Evolutionary conservation across 2,888 invertebrate species (phyloP).

Genomic region (Drosophila picticornis): DNA sequence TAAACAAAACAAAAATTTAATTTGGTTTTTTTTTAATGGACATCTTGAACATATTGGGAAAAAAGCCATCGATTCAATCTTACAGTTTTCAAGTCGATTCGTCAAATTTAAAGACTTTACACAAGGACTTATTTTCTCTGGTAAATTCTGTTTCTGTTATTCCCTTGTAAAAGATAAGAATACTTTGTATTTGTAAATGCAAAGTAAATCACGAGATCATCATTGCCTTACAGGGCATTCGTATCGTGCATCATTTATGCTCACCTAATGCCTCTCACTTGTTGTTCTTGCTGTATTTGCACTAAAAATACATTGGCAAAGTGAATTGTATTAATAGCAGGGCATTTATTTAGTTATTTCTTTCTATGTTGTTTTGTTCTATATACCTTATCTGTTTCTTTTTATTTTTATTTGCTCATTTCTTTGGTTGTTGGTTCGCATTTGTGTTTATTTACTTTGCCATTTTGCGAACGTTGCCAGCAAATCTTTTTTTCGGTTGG

Average conservation of each 20-base stretch:
- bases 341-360: slow-evolving; percentile 81
- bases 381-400: slow-evolving; percentile 38
- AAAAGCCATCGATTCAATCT: neutral
- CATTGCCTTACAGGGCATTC: slow-evolving; percentile 31
- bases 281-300: slow-evolving; percentile 60
- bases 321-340: slow-evolving; percentile 83
- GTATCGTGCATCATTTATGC: neutral
- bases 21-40: neutral
- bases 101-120: no score
- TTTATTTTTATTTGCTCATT: slow-evolving; percentile 27
- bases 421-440: slow-evolving; percentile 48
- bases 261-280: slow-evolving; percentile 37
- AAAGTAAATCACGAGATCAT: neutral
- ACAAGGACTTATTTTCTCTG: no score
- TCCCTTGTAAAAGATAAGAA: neutral
- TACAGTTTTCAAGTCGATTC: neutral
- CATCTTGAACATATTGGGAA: neutral
- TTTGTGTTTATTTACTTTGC: slow-evolving; percentile 80
- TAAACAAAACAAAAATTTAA: neutral
- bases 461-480: slow-evolving; percentile 58
- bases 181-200: neutral
- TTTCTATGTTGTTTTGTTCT: slow-evolving; percentile 61
- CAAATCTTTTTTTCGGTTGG: slow-evolving; percentile 51
- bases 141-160: no score
- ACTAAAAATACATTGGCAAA: slow-evolving; percentile 83